These are phyloP conservation scores for Pampus argenteus DNA, from an alignment of 2,797 vertebrate species.

Conservation along the genomic window DNA sequence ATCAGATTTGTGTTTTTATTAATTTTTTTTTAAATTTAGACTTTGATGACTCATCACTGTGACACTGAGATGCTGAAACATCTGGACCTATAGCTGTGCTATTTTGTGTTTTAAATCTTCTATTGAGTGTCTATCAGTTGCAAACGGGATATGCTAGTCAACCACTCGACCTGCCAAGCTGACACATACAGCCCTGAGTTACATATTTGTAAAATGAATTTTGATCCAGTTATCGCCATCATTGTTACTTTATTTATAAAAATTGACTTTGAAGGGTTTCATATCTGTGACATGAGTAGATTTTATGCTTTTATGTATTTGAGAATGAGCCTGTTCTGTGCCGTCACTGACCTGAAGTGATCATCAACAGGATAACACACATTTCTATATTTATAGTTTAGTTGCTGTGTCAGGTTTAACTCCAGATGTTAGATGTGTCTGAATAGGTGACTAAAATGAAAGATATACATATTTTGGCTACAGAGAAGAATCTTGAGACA, in stretches of 20 bases:
- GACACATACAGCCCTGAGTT: slow-evolving; percentile 40
- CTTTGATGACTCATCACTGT: slow-evolving; percentile 75
- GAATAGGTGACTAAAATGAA: not conserved
- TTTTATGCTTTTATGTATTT: slow-evolving; percentile 48
- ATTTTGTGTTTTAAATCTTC: slow-evolving; percentile 56
- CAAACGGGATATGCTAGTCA: slow-evolving; percentile 44
- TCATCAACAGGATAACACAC: slow-evolving; percentile 20
- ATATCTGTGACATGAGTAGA: slow-evolving; percentile 36
- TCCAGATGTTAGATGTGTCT: not conserved
- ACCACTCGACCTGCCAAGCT: slow-evolving; percentile 53
- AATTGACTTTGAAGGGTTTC: slow-evolving; percentile 36
- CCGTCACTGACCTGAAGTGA: slow-evolving; percentile 27
- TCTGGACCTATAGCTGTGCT: slow-evolving; percentile 76
- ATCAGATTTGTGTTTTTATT: slow-evolving; percentile 37
- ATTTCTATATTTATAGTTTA: slow-evolving; percentile 42
- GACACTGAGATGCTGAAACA: slow-evolving; percentile 78
- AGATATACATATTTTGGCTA: slow-evolving; percentile 20
- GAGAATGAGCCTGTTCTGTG: slow-evolving; percentile 44
- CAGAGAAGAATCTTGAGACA: slow-evolving; percentile 50
- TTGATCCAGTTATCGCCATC: not conserved
- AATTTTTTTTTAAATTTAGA: slow-evolving; percentile 45
- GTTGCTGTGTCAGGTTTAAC: slow-evolving; percentile 14
- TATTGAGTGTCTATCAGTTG: slow-evolving; percentile 49
- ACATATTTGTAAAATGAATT: slow-evolving; percentile 35
- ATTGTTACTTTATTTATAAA: slow-evolving; percentile 47